Base-by-base conservation (phyloP, 2,113 vertebrate species). In the Hemicordylus capensis region DNA sequence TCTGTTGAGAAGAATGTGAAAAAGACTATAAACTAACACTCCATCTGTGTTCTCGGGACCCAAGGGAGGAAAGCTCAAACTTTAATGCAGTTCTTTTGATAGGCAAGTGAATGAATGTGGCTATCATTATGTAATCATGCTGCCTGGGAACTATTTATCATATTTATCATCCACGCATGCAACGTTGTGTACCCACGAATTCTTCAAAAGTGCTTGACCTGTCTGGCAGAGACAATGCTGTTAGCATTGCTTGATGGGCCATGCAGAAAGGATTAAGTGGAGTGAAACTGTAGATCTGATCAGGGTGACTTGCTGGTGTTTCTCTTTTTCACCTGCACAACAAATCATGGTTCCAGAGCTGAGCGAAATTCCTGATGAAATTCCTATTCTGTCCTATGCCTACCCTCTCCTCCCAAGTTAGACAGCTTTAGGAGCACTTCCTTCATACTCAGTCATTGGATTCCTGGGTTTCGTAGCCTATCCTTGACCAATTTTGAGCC, bases 41-140 rank as follows among this genome's bases (percentile, higher is more conserved):
- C 93, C 89, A 93, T 87, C 63, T 89, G 90, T 74, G 90, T 80
- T 91, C 80, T 0, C 0, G 4, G 26, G 91, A 78, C 95, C 94
- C 96, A 93, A 80, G 95, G 96, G 96, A 95, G 95, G 90, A 87
- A 79, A 91, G 86, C 89, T 95, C 94, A 94, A 90, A 94, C 89
- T 92, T 95, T 93, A 94, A 95, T 91, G 92, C 92, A 93, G 88
- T 0, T 56, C 84, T 88, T 94, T 88, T 94, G 96, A 97, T 94
- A 90, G 96, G 95, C 95, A 96, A 93, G 92, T 95, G 95, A 96
- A 93, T 93, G 94, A 94, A 92, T 81, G 91, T 91, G 95, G 94
- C 92, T 95, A 95, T 96, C 93, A 95, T 95, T 94, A 93, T 92
- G 89, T 94, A 92, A 96, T 95, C 94, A 93, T 17, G 31, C 85